A percentile compares a stretch with the other conserved stretches of the same genome.
Evolutionary conservation across 2,888 invertebrate species (phyloP).

Genomic region (Eristalis tenax): DNA sequence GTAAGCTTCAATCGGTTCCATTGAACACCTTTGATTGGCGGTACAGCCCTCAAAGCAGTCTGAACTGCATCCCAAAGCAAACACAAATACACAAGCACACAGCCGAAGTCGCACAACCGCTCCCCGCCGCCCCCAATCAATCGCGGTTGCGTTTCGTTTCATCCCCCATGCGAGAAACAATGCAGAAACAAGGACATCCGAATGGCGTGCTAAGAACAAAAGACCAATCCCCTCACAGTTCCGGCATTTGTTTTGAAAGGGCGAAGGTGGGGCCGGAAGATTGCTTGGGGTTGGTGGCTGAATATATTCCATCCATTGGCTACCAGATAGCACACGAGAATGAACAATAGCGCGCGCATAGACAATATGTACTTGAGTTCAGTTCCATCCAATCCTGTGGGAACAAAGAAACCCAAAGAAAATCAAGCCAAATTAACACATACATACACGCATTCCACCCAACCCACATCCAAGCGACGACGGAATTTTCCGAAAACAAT

Average conservation of each 20-base stretch:
- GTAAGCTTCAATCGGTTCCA: too few species aligned
- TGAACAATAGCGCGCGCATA: conserved; percentile 68
- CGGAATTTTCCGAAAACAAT: too few species aligned
- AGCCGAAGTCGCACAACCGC: too few species aligned
- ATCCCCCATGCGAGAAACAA: not conserved
- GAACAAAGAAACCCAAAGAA: not conserved
- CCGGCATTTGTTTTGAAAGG: not conserved
- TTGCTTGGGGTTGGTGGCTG: not conserved
- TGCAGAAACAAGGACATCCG: not conserved
- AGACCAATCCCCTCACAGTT: not conserved
- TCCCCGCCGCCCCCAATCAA: not conserved
- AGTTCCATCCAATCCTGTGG: conserved; percentile 57
- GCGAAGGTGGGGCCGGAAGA: too few species aligned
- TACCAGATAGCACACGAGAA: conserved; percentile 13
- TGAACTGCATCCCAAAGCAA: too few species aligned
- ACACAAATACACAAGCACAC: too few species aligned
- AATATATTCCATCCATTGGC: conserved; percentile 41
- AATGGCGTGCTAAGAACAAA: not conserved
- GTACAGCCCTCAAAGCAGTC: too few species aligned
- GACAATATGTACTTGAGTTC: conserved; percentile 52
- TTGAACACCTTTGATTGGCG: too few species aligned
- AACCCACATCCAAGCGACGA: too few species aligned
- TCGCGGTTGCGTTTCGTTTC: not conserved
- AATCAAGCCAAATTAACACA: not conserved
- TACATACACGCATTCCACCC: not conserved